A percentile compares a stretch with the other conserved stretches of the same genome.
Conservation (phyloP, 2,113 vertebrate genomes). For the Glaucomys volans region DNA sequence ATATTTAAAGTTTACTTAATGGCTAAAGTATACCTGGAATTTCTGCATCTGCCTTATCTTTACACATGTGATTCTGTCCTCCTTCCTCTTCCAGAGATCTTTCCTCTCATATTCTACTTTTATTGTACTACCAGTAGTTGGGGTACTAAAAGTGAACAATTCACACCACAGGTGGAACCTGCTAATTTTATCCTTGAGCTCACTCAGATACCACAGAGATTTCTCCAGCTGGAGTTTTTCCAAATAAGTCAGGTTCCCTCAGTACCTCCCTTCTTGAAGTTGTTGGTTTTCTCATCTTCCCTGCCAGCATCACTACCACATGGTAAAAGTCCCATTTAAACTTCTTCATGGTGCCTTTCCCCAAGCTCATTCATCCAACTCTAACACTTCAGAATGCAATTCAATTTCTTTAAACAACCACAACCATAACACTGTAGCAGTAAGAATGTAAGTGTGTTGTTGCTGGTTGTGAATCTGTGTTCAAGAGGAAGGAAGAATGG, state of each 20-base stretch:
- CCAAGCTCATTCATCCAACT: background rate
- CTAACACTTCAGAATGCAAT: background rate
- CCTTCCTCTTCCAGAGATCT: background rate
- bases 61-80: background rate
- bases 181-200: background rate
- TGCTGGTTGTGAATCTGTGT: too few species aligned
- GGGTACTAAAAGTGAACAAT: background rate
- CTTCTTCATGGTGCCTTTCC: fast-evolving
- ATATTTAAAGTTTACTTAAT: background rate
- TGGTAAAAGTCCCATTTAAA: background rate
- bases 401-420: background rate
- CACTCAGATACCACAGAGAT: background rate
- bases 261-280: fast-evolving
- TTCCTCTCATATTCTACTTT: background rate
- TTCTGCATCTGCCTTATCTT: background rate
- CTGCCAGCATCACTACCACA: background rate
- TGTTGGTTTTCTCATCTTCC: too few species aligned
- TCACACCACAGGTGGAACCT: background rate
- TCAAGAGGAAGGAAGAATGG: background rate
- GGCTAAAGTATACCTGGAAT: background rate
- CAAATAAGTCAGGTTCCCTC: background rate
- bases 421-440: background rate
- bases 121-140: background rate
- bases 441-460: too few species aligned
- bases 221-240: background rate